A percentile compares a stretch with the other conserved stretches of the same genome.
phyloP scores from a whole-genome alignment of 2,797 vertebrate species.

The Centroberyx gerrardi region DNA sequence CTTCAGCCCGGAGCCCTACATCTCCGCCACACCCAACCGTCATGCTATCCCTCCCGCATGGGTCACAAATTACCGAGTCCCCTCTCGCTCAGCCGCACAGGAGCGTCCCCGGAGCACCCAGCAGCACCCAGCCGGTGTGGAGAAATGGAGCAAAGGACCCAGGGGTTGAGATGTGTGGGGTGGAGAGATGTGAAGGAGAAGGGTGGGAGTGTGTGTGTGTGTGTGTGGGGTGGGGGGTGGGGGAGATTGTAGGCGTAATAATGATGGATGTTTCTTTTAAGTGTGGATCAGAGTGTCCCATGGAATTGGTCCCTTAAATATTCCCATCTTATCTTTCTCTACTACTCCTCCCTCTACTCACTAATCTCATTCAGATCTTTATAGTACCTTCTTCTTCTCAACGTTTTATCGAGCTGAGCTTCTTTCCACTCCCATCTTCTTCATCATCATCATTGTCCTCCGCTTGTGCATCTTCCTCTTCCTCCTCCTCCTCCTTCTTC shows the following conservation, averaged over 20 bases:
- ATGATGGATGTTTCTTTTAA: slow-evolving; percentile 4
- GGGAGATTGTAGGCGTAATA: background rate
- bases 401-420: background rate
- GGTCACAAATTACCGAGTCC: slow-evolving; percentile 62
- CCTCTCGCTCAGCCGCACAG: slow-evolving; percentile 32
- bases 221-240: too few relatives aligned
- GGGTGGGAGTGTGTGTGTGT: background rate
- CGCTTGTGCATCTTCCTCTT: background rate
- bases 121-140: slow-evolving; percentile 12
- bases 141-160: slow-evolving; percentile 32
- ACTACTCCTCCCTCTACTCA: background rate
- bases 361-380: slow-evolving; percentile 1
- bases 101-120: slow-evolving; percentile 35
- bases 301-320: too few relatives aligned
- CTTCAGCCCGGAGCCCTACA: slow-evolving; percentile 33
- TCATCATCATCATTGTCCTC: background rate
- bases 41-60: slow-evolving; percentile 24
- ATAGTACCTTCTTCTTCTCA: background rate
- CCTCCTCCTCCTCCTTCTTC: background rate
- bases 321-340: background rate
- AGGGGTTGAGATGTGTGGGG: background rate
- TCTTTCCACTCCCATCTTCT: background rate
- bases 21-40: slow-evolving; percentile 19
- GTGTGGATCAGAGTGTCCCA: background rate
- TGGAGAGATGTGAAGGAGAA: slow-evolving; percentile 16